Evolutionary conservation across 1,140 invertebrate species (phyloP).

Genomic region (Drosophila sproati): DNA sequence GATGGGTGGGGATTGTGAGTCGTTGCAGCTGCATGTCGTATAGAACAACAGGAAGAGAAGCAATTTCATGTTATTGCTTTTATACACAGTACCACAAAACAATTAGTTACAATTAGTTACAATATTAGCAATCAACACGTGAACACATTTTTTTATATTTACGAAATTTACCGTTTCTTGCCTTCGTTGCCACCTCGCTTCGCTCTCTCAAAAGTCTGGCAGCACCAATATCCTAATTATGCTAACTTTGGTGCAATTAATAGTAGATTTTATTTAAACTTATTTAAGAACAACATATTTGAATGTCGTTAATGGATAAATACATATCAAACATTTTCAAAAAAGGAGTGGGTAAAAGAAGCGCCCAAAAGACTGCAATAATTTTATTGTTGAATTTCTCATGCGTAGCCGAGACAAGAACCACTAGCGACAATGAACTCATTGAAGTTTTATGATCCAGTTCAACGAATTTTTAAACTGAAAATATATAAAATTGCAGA

Average conservation of each 20-base stretch:
- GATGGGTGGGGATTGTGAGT: not conserved
- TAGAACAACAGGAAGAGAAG: slow-evolving; percentile 22
- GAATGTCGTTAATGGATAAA: no score
- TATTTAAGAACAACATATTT: no score
- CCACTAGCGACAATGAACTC: not conserved
- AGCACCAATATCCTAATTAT: not conserved
- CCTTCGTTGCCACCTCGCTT: slow-evolving; percentile 20
- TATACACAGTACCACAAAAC: slow-evolving; percentile 2
- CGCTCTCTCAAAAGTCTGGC: not conserved
- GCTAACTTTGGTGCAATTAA: no score
- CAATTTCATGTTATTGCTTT: slow-evolving; percentile 18
- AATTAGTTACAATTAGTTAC: slow-evolving; percentile 13
- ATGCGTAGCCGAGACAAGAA: not conserved
- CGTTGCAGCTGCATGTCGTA: slow-evolving; percentile 4
- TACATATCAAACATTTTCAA: no score
- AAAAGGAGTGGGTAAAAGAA: not conserved
- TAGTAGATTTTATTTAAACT: no score
- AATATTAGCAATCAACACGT: slow-evolving; percentile 38
- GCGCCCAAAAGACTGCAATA: slow-evolving; percentile 10
- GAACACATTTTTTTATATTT: slow-evolving; percentile 35
- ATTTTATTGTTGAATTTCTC: not conserved
- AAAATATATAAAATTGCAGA: no score
- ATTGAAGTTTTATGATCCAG: no score
- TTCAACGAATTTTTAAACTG: no score
- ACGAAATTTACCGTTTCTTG: slow-evolving; percentile 46